A percentile compares a stretch with the other conserved stretches of the same genome.
Conservation (phyloP, 2,888 invertebrate species). For the Atrina japonica region DNA sequence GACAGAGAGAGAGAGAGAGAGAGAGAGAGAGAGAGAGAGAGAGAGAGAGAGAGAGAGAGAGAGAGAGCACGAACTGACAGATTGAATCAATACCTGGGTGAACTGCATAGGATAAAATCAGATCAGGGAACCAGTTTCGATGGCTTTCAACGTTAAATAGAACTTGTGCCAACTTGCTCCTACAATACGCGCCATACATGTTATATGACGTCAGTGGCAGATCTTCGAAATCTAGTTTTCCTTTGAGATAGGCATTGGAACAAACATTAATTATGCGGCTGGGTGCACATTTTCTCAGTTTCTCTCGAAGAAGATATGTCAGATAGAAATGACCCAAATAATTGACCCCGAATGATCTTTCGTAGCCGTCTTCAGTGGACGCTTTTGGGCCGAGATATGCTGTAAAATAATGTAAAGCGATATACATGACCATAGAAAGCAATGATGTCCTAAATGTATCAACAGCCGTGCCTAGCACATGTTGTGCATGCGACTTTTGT, state of each 20-base stretch:
- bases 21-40: too few relatives aligned
- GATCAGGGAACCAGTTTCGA: constrained; percentile 57
- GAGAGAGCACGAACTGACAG: too few relatives aligned
- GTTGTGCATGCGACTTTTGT: too few relatives aligned
- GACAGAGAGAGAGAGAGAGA: too few relatives aligned
- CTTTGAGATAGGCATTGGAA: constrained; percentile 70
- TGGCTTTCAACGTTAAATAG: constrained; percentile 68
- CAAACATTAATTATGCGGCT: constrained; percentile 73
- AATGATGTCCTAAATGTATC: too few relatives aligned
- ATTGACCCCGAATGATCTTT: constrained; percentile 73
- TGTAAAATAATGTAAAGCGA: not conserved
- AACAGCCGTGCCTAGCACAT: too few relatives aligned
- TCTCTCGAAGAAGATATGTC: constrained; percentile 67
- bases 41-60: too few relatives aligned
- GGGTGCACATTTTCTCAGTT: constrained; percentile 67
- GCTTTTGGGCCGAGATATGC: constrained; percentile 75
- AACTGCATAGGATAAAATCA: constrained; percentile 66
- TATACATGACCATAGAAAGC: too few relatives aligned
- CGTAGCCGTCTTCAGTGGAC: constrained; percentile 69
- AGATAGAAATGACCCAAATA: constrained; percentile 76
- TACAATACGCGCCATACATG: constrained; percentile 69
- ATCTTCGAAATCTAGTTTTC: constrained; percentile 70
- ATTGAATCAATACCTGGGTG: constrained; percentile 79
- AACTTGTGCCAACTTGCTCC: constrained; percentile 71
- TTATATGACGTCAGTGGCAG: constrained; percentile 67